Base-by-base conservation (phyloP, 2,113 vertebrate genomes). In the Gulo gulo region DNA sequence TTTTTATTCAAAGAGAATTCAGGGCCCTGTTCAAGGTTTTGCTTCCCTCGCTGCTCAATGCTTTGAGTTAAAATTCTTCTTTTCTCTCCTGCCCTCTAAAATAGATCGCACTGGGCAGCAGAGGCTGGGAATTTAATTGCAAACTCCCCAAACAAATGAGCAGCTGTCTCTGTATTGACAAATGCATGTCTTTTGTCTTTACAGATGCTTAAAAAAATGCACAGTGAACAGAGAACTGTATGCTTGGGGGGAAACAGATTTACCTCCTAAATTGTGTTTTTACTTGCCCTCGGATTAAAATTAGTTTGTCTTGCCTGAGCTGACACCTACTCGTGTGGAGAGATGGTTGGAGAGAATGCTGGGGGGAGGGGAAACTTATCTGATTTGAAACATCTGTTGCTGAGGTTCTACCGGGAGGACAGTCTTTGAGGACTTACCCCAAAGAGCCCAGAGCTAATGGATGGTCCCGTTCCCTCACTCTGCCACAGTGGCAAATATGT, bases 151-250 rank as follows among this genome's bases (percentile, higher is more conserved):
- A 93, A 91, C 88, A 94, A 95, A 79, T 94, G 94, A 96, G 84
- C 88, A 96, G 85, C 88, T 96, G 79, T 93, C 86, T 98, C 81
- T 73, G 34, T 92, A 92, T 83, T 97, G 91, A 95, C 10, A 45
- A 94, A 91, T 76, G 59, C 7, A 9, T 79, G 47, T 88, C 94
- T 97, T 92, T 91, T 92, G 91, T 97, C 94, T 97, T 93, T 82
- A 76, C 69, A 81, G 80, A 94, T 12, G 93, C 85, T 95, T 55
- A 57, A 84, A 83, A 91, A 96, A 61, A 71, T 45, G 52, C 69
- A 50, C 23, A n/a, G 52, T 74, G 88, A 97, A 88, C 93, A 97
- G 78, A 81, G 74, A 84, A 69, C 20, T 65, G 34, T 78, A 80
- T 88, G 81, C 47, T 91, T 95, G 88, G 47, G 21, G 69, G 83